A percentile compares a stretch with the other conserved stretches of the same genome.
phyloP scores from a whole-genome alignment of 2,797 vertebrate genomes.

The Oryzias sinensis region DNA sequence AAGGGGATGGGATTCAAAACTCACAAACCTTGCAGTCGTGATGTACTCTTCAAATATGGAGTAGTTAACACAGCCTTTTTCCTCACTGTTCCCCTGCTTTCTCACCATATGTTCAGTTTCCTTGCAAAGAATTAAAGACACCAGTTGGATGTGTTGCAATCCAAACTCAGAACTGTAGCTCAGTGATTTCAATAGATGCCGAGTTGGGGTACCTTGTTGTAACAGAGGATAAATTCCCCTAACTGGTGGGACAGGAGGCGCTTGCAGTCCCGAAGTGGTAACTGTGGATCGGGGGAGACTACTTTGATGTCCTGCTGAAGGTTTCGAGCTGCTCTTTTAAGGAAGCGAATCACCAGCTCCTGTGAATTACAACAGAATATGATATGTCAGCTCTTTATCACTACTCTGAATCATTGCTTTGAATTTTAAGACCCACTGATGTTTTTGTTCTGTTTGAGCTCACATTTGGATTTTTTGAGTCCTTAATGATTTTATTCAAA shows the following conservation, averaged over 20 bases:
- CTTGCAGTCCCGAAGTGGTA: constrained; percentile 82
- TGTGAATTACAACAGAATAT: constrained; percentile 37
- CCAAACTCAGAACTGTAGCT: constrained; percentile 1
- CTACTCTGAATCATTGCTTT: too few species aligned
- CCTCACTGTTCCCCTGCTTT: constrained; percentile 73
- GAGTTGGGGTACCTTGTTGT: constrained; percentile 82
- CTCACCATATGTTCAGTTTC: constrained; percentile 89
- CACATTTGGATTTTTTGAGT: background rate
- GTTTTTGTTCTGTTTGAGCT: too few species aligned
- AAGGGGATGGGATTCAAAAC: constrained; percentile 16
- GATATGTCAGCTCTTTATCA: too few species aligned
- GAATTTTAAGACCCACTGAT: too few species aligned
- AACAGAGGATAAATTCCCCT: constrained; percentile 87
- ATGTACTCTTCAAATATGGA: constrained; percentile 88
- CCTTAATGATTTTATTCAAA: constrained; percentile 39
- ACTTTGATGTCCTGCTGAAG: constrained; percentile 85
- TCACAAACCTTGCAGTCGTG: constrained; percentile 83
- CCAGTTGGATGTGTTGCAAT: constrained; percentile 14
- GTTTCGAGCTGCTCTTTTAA: constrained; percentile 89
- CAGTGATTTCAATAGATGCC: constrained; percentile 6
- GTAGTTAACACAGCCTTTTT: constrained; percentile 80
- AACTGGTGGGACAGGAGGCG: constrained; percentile 88
- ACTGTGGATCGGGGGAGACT: constrained; percentile 80
- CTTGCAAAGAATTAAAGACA: constrained; percentile 66
- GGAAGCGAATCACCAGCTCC: constrained; percentile 93